Conservation (phyloP, 2,888 invertebrate species). For the Drosophila nr. fundita region DNA sequence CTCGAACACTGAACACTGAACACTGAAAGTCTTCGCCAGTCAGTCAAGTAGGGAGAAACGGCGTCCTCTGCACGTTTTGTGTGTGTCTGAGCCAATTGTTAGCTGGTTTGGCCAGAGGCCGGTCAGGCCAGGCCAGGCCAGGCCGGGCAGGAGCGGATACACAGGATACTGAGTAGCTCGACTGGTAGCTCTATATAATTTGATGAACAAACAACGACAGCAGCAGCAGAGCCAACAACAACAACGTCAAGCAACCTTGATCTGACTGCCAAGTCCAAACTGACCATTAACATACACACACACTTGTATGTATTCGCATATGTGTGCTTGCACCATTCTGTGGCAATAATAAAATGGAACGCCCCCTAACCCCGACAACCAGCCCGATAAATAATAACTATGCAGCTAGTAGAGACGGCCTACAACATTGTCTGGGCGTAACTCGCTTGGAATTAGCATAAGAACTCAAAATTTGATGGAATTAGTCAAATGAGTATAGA, state of each 20-base stretch:
- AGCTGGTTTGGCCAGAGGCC: slow-evolving; percentile 43
- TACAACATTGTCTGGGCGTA: slow-evolving; percentile 57
- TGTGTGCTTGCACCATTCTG: slow-evolving; percentile 40
- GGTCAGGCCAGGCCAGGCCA: neutral
- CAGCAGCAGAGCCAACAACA: slow-evolving; percentile 35
- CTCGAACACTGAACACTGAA: slow-evolving; percentile 39
- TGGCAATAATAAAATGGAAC: slow-evolving; percentile 37
- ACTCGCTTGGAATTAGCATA: slow-evolving; percentile 67
- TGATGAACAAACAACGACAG: slow-evolving; percentile 75
- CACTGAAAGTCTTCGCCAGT: slow-evolving; percentile 26
- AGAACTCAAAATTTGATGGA: slow-evolving; percentile 69
- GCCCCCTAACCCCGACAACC: slow-evolving; percentile 24
- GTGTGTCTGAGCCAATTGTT: slow-evolving; percentile 59
- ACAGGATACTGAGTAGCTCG: slow-evolving; percentile 57
- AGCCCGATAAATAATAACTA: slow-evolving; percentile 8
- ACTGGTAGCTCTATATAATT: slow-evolving; percentile 77
- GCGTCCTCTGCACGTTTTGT: slow-evolving; percentile 20
- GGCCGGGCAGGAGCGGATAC: slow-evolving; percentile 23
- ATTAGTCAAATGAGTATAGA: slow-evolving; percentile 76
- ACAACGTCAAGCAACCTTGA: slow-evolving; percentile 55
- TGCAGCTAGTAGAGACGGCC: slow-evolving; percentile 44
- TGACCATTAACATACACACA: slow-evolving; percentile 43
- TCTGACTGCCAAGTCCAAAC: slow-evolving; percentile 38
- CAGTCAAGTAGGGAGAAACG: slow-evolving; percentile 16
- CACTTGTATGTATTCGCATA: neutral